These are phyloP conservation scores for Phalanger gymnotis DNA, from an alignment of 2,797 vertebrate species.

Conservation along the genomic window DNA sequence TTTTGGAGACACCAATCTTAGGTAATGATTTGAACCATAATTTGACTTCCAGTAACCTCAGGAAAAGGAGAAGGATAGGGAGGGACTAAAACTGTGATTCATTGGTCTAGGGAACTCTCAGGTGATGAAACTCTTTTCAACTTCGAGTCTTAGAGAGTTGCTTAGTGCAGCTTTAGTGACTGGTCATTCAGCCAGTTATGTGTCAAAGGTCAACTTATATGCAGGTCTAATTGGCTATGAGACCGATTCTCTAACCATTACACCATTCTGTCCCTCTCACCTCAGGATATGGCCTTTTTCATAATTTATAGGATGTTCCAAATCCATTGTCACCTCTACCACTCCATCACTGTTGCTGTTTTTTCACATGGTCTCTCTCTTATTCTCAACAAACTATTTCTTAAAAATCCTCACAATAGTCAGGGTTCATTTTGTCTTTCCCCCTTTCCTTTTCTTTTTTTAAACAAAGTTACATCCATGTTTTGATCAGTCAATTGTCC, in stretches of 20 bases:
- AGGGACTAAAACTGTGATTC: too few relatives aligned
- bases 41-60: too few relatives aligned
- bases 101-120: not conserved
- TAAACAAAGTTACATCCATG: slow-evolving; percentile 28
- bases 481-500: slow-evolving; percentile 36
- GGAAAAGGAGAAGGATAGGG: too few relatives aligned
- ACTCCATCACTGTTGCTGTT: not conserved
- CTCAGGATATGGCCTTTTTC: not conserved
- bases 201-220: not conserved
- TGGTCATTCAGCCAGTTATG: not conserved
- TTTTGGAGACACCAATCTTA: too few relatives aligned
- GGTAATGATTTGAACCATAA: too few relatives aligned
- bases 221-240: not conserved
- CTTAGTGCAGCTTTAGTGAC: not conserved
- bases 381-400: slow-evolving; percentile 41
- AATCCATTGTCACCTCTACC: not conserved
- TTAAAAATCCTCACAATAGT: slow-evolving; percentile 24
- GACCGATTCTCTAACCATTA: not conserved
- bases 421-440: not conserved
- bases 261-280: not conserved
- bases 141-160: not conserved
- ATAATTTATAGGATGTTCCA: not conserved
- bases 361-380: slow-evolving; percentile 14
- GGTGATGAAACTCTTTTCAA: not conserved
- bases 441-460: not conserved